phyloP scores from a whole-genome alignment of 2,888 invertebrate species.

The Drosophila testacea region DNA sequence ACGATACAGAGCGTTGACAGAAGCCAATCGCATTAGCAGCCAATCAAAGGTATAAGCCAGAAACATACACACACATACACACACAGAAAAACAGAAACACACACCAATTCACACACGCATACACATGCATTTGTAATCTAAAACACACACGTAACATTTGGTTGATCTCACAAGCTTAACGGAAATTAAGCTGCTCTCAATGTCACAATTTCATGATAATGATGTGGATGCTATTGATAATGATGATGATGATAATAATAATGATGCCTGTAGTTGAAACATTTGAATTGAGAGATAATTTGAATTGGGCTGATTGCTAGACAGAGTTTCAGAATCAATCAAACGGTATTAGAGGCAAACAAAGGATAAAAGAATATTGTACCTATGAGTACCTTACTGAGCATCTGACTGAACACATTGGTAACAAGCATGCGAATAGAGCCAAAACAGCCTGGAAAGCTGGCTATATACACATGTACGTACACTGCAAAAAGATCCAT shows the following conservation, averaged over 20 bases:
- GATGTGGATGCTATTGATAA: constrained; percentile 11
- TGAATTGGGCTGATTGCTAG: constrained; percentile 19
- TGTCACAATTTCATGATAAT: constrained; percentile 20
- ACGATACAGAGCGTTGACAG: constrained; percentile 32
- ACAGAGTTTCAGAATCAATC: constrained; percentile 17
- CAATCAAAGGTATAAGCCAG: constrained; percentile 43
- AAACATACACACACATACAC: constrained; percentile 5
- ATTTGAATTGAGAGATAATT: constrained; percentile 21
- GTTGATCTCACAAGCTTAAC: constrained; percentile 30
- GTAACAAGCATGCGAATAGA: constrained; percentile 2
- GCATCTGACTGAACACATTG: constrained; percentile 30
- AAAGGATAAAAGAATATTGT: constrained; percentile 21
- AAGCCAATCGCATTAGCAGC: constrained; percentile 56
- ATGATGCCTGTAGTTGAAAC: constrained; percentile 4
- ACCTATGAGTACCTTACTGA: constrained; percentile 2
- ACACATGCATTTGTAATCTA: neutral
- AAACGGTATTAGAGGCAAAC: constrained; percentile 13
- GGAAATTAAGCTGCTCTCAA: constrained; percentile 56
- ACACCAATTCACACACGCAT: neutral
- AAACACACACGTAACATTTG: constrained; percentile 3
- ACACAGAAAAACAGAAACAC: neutral
- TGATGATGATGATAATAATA: constrained; percentile 7
- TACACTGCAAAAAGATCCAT: too few relatives aligned
- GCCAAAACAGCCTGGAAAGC: neutral
- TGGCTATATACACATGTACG: neutral